Evolutionary conservation across 2,797 vertebrate species (phyloP).

Genomic region (Rhinella marina): DNA sequence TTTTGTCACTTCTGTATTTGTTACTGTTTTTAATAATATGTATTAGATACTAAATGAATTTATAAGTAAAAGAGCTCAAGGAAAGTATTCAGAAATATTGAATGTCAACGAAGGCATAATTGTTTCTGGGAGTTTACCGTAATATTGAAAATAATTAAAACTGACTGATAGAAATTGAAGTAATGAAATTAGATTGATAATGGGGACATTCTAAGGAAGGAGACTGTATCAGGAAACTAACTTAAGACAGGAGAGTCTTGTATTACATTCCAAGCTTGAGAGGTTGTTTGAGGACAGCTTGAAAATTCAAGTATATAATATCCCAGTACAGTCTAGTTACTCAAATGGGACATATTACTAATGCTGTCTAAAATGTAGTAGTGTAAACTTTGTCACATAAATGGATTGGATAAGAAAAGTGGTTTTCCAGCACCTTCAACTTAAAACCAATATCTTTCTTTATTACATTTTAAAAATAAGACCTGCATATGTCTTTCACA

Average conservation of each 20-base stretch:
- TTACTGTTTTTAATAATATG: background rate
- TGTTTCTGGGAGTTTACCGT: background rate
- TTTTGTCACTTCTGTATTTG: background rate
- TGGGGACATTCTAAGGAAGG: background rate
- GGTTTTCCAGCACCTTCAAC: too few relatives aligned
- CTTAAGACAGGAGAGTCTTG: background rate
- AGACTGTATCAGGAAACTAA: background rate
- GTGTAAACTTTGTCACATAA: too few relatives aligned
- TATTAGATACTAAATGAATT: background rate
- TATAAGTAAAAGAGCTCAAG: background rate
- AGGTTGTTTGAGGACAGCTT: slow-evolving; percentile 23
- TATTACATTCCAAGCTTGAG: background rate
- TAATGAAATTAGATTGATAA: background rate
- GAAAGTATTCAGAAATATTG: too few relatives aligned
- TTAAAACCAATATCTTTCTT: too few relatives aligned
- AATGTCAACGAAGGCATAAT: background rate
- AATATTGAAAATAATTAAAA: background rate
- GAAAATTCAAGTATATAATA: slow-evolving; percentile 15
- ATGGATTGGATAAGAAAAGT: too few relatives aligned
- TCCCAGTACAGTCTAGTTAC: background rate
- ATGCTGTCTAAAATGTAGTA: too few relatives aligned
- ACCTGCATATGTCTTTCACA: too few relatives aligned
- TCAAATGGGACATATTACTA: background rate
- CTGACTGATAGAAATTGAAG: background rate
- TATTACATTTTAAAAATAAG: too few relatives aligned